Conservation (phyloP, 2,113 vertebrate species). For the Felis catus region DNA sequence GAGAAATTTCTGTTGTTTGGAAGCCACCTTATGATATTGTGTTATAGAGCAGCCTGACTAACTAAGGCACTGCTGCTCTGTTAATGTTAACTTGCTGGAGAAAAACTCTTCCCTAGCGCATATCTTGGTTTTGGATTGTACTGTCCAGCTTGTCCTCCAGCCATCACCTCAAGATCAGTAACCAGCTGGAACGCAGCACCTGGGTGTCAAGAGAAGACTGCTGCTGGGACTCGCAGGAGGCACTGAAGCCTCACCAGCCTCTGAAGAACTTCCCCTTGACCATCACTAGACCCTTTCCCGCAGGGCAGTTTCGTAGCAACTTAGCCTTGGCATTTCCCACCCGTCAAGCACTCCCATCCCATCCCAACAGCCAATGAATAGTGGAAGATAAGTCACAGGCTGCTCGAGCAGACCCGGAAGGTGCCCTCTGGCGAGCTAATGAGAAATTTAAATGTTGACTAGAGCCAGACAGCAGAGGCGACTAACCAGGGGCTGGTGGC, state of each 20-base stretch:
- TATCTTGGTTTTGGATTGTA: neutral
- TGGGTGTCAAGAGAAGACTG: neutral
- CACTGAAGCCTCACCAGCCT: neutral
- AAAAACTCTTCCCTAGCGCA: neutral
- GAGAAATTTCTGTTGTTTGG: neutral
- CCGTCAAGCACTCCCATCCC: neutral
- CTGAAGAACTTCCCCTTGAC: neutral
- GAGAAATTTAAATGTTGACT: neutral
- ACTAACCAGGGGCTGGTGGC: neutral
- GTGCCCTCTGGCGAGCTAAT: neutral
- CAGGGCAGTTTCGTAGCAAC: neutral
- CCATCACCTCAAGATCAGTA: neutral
- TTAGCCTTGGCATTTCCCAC: neutral
- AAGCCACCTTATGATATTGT: neutral
- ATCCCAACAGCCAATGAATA: neutral
- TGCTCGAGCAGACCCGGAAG: neutral
- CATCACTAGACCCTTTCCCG: neutral
- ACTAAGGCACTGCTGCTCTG: neutral
- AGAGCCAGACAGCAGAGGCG: neutral
- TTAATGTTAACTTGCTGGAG: neutral
- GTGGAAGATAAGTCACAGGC: neutral
- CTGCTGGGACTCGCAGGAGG: neutral
- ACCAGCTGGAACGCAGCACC: neutral
- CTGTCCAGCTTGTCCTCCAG: neutral
- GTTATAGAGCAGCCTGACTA: neutral